Conservation (phyloP, 2,888 invertebrate species). For the Parnassius orleans region DNA sequence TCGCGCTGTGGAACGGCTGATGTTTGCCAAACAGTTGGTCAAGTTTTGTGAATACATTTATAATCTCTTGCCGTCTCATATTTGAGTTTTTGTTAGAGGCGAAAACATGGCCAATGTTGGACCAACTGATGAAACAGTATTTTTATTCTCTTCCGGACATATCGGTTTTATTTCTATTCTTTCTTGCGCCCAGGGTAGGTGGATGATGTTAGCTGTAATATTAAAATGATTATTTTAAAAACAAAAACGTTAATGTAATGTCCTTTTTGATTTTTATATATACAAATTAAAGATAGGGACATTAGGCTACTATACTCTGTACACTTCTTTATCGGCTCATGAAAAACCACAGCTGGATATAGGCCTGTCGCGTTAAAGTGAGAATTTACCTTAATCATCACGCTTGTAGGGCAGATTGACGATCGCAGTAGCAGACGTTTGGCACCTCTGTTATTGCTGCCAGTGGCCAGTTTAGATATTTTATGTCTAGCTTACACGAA, state of each 20-base stretch:
- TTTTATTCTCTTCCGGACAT: conserved; percentile 78
- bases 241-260: background rate
- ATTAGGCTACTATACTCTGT: too few relatives aligned
- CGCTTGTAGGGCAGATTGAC: too few relatives aligned
- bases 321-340: too few relatives aligned
- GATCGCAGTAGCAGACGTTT: too few relatives aligned
- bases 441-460: too few relatives aligned
- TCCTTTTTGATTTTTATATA: too few relatives aligned
- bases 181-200: conserved; percentile 59
- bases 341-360: too few relatives aligned
- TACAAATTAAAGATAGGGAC: too few relatives aligned
- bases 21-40: conserved; percentile 86
- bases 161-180: conserved; percentile 74
- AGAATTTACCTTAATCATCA: too few relatives aligned
- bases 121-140: conserved; percentile 85
- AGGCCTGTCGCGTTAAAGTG: too few relatives aligned
- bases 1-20: conserved; percentile 74
- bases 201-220: conserved; percentile 55
- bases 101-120: conserved; percentile 85
- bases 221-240: conserved; percentile 7
- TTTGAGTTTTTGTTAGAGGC: conserved; percentile 77
- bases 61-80: conserved; percentile 84
- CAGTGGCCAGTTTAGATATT: too few relatives aligned
- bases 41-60: conserved; percentile 85
- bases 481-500: too few relatives aligned